These are phyloP conservation scores for Hanleya hanleyi DNA, from an alignment of 2,888 invertebrate genomes.

Conservation along the genomic window DNA sequence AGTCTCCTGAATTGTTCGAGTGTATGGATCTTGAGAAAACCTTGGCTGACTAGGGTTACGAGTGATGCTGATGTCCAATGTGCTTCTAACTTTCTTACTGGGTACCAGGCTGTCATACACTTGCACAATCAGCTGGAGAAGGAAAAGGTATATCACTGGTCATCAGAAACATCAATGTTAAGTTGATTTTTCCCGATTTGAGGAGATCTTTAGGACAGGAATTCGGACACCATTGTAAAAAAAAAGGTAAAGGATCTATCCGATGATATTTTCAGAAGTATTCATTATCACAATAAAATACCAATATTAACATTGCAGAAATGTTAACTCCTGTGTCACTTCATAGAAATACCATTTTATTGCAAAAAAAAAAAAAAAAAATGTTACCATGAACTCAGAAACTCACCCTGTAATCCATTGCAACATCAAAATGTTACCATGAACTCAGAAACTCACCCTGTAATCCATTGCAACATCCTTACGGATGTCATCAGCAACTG, in stretches of 20 bases:
- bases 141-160: too few relatives aligned
- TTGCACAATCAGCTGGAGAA: neutral
- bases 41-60: constrained; percentile 61
- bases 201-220: too few relatives aligned
- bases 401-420: neutral
- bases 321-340: too few relatives aligned
- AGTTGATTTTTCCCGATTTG: too few relatives aligned
- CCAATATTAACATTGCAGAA: too few relatives aligned
- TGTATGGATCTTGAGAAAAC: constrained; percentile 47
- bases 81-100: constrained; percentile 8
- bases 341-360: too few relatives aligned
- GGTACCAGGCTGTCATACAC: neutral
- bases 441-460: neutral
- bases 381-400: neutral
- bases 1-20: constrained; percentile 45
- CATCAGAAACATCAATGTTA: too few relatives aligned
- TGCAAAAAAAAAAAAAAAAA: too few relatives aligned
- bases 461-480: constrained; percentile 28
- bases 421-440: neutral
- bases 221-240: too few relatives aligned
- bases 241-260: too few relatives aligned
- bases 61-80: constrained; percentile 51
- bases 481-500: constrained; percentile 46
- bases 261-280: too few relatives aligned
- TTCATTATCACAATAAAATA: too few relatives aligned